Conservation (phyloP, 2,113 vertebrate genomes). For the Chrysochloris asiatica region DNA sequence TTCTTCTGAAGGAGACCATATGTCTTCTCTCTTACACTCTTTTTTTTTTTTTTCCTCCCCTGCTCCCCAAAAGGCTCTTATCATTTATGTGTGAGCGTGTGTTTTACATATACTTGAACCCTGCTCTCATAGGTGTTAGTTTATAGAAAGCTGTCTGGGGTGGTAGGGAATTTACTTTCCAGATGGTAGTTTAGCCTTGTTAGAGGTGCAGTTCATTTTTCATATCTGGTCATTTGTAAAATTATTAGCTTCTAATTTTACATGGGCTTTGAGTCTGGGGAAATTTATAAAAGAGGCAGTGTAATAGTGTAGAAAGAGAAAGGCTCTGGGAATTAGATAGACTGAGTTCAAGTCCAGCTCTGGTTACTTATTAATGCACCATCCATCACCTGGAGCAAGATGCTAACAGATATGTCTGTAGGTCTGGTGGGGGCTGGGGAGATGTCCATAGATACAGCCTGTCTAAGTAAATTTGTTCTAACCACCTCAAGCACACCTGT, state of each 20-base stretch:
- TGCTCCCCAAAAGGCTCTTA: not conserved
- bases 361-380: not conserved
- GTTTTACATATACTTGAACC: not conserved
- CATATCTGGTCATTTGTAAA: constrained; percentile 45
- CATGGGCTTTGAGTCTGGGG: not conserved
- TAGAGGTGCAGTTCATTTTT: constrained; percentile 53
- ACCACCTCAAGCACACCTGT: not conserved
- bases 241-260: constrained; percentile 32
- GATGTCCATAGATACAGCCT: not conserved
- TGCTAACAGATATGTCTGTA: not conserved
- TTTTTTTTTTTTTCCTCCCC: not conserved
- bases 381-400: not conserved
- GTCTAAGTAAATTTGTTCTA: not conserved
- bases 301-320: not conserved
- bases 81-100: not conserved
- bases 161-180: constrained; percentile 37
- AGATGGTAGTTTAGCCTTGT: constrained; percentile 8
- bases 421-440: too few relatives aligned
- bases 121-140: not conserved
- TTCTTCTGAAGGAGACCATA: not conserved
- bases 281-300: constrained; percentile 1
- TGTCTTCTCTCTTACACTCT: too few relatives aligned
- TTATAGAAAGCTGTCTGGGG: not conserved
- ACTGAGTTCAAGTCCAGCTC: not conserved
- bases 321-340: not conserved